Evolutionary conservation across 35 echinoderm and acorn worm genomes (phyloP).

Genomic region (Lytechinus variegatus): DNA sequence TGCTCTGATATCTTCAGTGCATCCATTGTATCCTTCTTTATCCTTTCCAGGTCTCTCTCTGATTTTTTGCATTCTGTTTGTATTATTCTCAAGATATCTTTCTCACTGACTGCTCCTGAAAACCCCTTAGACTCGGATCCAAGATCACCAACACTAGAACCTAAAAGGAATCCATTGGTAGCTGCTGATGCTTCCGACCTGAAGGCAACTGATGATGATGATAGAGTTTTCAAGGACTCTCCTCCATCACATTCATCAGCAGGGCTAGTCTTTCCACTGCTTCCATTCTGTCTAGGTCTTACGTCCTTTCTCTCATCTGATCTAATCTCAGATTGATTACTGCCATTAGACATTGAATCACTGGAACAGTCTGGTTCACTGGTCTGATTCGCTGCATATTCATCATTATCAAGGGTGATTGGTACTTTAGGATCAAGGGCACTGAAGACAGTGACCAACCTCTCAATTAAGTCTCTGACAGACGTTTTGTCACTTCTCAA

Average conservation of each 20-base stretch:
- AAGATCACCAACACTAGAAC: neutral
- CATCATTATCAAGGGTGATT: neutral
- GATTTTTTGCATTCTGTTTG: too few relatives aligned
- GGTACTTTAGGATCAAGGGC: conserved; percentile 1
- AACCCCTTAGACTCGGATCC: neutral
- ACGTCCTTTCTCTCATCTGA: neutral
- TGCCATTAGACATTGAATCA: neutral
- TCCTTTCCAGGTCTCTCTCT: neutral
- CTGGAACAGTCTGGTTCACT: neutral
- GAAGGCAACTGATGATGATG: neutral
- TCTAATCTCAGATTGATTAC: neutral
- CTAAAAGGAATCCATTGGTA: neutral
- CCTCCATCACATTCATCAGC: conserved; percentile 24
- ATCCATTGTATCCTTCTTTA: neutral
- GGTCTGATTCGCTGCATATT: neutral
- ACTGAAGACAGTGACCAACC: neutral
- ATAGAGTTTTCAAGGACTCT: neutral
- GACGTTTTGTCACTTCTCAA: neutral
- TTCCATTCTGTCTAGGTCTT: neutral
- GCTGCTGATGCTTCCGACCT: neutral
- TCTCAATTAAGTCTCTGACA: neutral
- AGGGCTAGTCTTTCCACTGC: neutral
- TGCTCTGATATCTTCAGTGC: neutral
- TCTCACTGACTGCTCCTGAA: neutral
- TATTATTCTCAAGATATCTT: neutral